Base-by-base conservation (phyloP, 2,113 vertebrate species). In the Poeciliopsis prolifica region DNA sequence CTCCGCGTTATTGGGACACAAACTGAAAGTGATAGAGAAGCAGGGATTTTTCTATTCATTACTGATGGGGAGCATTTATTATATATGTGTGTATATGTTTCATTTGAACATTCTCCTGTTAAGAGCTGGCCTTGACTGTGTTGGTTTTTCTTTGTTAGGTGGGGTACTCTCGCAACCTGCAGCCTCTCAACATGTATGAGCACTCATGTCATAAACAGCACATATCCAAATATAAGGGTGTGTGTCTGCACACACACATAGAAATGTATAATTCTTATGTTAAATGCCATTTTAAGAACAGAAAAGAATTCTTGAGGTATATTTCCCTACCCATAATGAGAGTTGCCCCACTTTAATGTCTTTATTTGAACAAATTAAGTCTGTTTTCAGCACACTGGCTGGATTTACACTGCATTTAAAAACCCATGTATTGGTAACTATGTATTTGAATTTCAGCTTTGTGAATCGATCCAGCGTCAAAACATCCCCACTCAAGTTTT, bases 111-210 rank as follows among this genome's bases (percentile, higher is more conserved):
- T 70, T 77, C 86, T 91, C 88, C 85, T 89, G 91, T 90, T 91
- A 86, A 88, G 91, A 92, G 92, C 90, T 94, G 92, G 89, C 91
- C 91, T 93, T 92, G 92, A 91, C 89, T 82, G 58, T 85, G 74
- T 89, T 74, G 81, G 85, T 77, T 86, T 65, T 85, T 88, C 72
- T 77, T 77, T 92, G 88, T 90, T 83, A 65, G 87, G 76, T 85
- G 31, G 90, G 22, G 87, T 87, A 90, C 88, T 92, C 84, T 88
- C 79, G 58, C 78, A 88, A 85, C 86, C 87, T 87, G 79, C 80
- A 75, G 77, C 80, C 82, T 79, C 84, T 88, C 84, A 88, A 90
- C 82, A 75, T 84, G 90, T 88, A 82, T 90, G 89, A 87, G 86
- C 81, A 77, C 71, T 89, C 62, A 9, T 80, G 75, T 89, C 86